Percentiles rank a stretch among this genome's conserved stretches.
Evolutionary conservation across 2,113 vertebrate genomes (phyloP).

Genomic region (Corythaeola cristata): DNA sequence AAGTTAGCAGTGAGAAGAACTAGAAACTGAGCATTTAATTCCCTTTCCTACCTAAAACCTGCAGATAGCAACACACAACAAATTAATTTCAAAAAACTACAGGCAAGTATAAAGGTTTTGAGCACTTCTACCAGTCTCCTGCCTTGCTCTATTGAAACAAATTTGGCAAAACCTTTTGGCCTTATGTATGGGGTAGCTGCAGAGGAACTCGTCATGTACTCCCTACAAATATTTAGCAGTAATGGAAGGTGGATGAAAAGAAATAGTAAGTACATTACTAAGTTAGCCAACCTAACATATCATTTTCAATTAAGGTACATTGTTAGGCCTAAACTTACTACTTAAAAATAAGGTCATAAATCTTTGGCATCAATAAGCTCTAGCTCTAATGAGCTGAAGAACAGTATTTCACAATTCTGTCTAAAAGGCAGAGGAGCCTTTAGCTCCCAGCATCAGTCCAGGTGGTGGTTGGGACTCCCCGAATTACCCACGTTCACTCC

Average conservation of each 20-base stretch:
- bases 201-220: neutral
- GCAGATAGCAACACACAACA: neutral
- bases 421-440: neutral
- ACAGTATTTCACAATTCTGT: neutral
- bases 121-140: neutral
- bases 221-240: neutral
- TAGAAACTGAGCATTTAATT: neutral
- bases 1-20: neutral
- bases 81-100: neutral
- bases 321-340: neutral
- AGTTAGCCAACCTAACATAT: neutral
- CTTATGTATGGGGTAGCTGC: neutral
- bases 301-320: neutral
- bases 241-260: neutral
- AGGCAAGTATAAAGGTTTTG: neutral
- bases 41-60: neutral
- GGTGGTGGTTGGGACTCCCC: fast-evolving
- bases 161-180: neutral
- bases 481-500: neutral
- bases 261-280: neutral
- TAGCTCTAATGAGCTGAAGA: neutral
- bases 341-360: neutral
- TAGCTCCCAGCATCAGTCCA: neutral
- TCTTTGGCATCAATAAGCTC: neutral
- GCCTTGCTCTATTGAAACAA: neutral